Conservation (phyloP, 2,113 vertebrate genomes). For the Vidua macroura region DNA sequence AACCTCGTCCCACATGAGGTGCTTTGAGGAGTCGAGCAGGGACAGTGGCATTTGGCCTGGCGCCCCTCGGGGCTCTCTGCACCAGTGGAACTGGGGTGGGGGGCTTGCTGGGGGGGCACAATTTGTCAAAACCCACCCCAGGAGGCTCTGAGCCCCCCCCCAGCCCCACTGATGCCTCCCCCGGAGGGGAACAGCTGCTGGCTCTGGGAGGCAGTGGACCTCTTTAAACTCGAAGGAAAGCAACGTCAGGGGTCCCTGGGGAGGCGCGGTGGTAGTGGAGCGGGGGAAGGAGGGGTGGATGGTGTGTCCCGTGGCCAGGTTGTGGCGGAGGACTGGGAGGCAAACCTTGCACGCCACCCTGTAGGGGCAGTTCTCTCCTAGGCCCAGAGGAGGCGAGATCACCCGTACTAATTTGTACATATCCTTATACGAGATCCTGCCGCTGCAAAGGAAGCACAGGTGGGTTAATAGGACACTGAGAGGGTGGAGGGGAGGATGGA, state of each 20-base stretch:
- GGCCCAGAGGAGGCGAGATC: slow-evolving; percentile 99
- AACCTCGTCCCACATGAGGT: accelerated
- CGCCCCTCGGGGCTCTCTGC: neutral
- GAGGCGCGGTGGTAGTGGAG: slow-evolving; percentile 72
- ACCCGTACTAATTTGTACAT: slow-evolving; percentile 99
- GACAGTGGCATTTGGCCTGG: neutral
- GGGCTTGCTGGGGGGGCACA: neutral
- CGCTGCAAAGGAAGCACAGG: slow-evolving; percentile 95
- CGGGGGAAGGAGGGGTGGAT: slow-evolving; percentile 64
- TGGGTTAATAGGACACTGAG: slow-evolving; percentile 79
- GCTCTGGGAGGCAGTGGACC: slow-evolving; percentile 74
- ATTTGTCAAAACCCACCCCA: slow-evolving; percentile 33
- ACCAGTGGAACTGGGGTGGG: accelerated
- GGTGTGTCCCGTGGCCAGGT: slow-evolving; percentile 71
- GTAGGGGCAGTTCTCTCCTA: slow-evolving; percentile 99
- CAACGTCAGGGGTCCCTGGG: slow-evolving; percentile 72
- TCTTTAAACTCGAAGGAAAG: slow-evolving; percentile 84
- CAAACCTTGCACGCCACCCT: slow-evolving; percentile 99
- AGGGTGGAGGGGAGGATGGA: slow-evolving; percentile 49
- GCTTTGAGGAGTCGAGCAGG: neutral
- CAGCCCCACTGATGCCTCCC: slow-evolving; percentile 17
- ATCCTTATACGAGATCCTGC: slow-evolving; percentile 99
- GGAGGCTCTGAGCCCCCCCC: neutral
- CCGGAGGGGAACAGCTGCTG: slow-evolving; percentile 74
- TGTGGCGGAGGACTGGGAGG: slow-evolving; percentile 79